Percentiles rank a stretch among this genome's conserved stretches.
Conservation (phyloP, 2,797 vertebrate species). For the Diplodus sargus region DNA sequence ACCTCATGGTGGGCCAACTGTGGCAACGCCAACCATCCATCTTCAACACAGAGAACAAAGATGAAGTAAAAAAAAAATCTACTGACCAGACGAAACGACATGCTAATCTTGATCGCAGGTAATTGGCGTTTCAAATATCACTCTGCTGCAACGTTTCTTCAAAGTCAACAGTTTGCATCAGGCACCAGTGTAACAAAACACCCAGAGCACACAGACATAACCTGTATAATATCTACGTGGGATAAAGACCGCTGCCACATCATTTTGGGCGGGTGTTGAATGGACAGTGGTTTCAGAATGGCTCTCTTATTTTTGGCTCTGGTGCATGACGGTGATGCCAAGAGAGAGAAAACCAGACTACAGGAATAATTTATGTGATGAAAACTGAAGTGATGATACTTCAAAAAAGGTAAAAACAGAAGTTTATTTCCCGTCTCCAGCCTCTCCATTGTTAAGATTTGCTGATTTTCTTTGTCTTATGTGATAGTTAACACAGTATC, state of each 20-base stretch:
- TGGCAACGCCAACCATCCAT: slow-evolving; percentile 23
- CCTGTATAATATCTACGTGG: slow-evolving; percentile 73
- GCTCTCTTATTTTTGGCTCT: slow-evolving; percentile 83
- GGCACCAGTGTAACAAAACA: slow-evolving; percentile 48
- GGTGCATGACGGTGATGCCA: slow-evolving; percentile 61
- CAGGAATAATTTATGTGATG: slow-evolving; percentile 80
- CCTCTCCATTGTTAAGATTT: not conserved
- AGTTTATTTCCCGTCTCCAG: not conserved
- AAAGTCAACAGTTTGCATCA: slow-evolving; percentile 39
- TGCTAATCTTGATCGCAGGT: slow-evolving; percentile 40
- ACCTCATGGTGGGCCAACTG: too few relatives aligned
- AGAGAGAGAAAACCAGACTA: slow-evolving; percentile 80
- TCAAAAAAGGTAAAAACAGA: slow-evolving; percentile 44
- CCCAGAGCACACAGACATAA: slow-evolving; percentile 58
- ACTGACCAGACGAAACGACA: slow-evolving; percentile 14
- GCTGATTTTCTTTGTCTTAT: not conserved
- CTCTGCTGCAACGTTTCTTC: slow-evolving; percentile 47
- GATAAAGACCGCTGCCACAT: slow-evolving; percentile 77
- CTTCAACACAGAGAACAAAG: slow-evolving; percentile 1
- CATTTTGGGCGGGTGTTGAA: slow-evolving; percentile 75
- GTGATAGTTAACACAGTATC: not conserved
- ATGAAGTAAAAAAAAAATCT: slow-evolving; percentile 17
- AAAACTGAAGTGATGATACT: slow-evolving; percentile 75
- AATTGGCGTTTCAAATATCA: slow-evolving; percentile 58
- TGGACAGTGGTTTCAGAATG: slow-evolving; percentile 78